Percentiles rank a stretch among this genome's conserved stretches.
These are phyloP conservation scores for Erynnis tages DNA, from an alignment of 2,888 invertebrate species.

Conservation along the genomic window DNA sequence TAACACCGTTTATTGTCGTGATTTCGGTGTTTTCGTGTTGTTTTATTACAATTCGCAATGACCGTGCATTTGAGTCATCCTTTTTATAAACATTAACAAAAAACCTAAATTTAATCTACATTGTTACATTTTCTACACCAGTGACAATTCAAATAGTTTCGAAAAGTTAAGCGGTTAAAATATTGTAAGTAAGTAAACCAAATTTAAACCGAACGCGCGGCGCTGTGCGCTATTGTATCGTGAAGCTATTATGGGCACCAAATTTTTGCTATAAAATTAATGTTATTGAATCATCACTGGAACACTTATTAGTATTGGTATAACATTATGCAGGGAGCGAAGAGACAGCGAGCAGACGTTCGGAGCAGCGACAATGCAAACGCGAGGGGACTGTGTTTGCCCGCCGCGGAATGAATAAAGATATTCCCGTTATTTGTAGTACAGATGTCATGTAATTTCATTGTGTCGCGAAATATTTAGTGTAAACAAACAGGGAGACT, in stretches of 20 bases:
- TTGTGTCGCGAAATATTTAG: slow-evolving; percentile 80
- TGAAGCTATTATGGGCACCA: background rate
- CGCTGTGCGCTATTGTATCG: background rate
- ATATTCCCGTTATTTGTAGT: slow-evolving; percentile 80
- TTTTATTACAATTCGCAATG: too few species aligned
- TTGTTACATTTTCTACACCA: too few species aligned
- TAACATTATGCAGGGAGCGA: slow-evolving; percentile 28
- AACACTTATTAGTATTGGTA: slow-evolving; percentile 27
- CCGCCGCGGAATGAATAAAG: slow-evolving; percentile 78
- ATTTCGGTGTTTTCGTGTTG: background rate
- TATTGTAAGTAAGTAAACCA: background rate
- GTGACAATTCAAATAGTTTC: too few species aligned
- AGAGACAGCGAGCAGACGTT: slow-evolving; percentile 73
- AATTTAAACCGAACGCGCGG: background rate
- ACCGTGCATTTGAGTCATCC: too few species aligned
- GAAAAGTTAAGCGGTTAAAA: too few species aligned
- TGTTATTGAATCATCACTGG: slow-evolving; percentile 20
- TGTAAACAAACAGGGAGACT: slow-evolving; percentile 76
- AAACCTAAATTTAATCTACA: too few species aligned
- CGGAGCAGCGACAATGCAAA: slow-evolving; percentile 57
- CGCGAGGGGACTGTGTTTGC: slow-evolving; percentile 71
- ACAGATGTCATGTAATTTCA: slow-evolving; percentile 82
- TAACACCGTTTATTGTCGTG: background rate
- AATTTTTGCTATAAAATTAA: slow-evolving; percentile 7
- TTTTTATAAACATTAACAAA: too few species aligned